Percentiles rank a stretch among this genome's conserved stretches.
Evolutionary conservation across 2,797 vertebrate species (phyloP).

Genomic region (Perdix hodgsoniae): DNA sequence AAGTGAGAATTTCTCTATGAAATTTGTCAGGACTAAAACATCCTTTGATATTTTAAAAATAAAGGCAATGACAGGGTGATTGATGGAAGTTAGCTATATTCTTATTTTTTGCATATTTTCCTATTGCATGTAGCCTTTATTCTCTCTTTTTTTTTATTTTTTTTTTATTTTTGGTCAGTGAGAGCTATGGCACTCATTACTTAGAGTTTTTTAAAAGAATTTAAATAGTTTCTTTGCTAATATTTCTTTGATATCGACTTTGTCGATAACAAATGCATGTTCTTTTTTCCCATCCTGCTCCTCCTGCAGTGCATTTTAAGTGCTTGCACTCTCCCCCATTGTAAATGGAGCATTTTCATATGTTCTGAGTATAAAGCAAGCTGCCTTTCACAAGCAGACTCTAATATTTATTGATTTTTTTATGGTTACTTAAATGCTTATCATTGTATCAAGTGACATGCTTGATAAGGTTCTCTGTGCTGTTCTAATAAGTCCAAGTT

Average conservation of each 20-base stretch:
- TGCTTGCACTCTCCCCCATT: fast-evolving
- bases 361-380: neutral
- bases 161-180: too few species aligned
- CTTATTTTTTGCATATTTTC: neutral
- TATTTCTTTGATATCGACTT: neutral
- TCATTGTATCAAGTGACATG: neutral
- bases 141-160: neutral
- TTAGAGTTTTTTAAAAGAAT: neutral
- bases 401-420: neutral
- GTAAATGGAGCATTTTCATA: neutral
- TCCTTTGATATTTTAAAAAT: neutral
- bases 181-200: neutral
- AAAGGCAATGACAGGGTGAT: neutral
- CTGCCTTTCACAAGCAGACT: neutral
- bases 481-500: neutral
- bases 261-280: neutral
- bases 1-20: neutral
- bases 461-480: neutral
- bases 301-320: neutral
- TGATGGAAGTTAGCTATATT: neutral
- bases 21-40: neutral
- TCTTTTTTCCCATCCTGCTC: neutral
- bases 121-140: neutral
- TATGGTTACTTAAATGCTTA: neutral
- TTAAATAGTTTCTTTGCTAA: neutral